Base-by-base conservation (phyloP, 2,797 vertebrate species). In the Lepilemur septentrionalis region DNA sequence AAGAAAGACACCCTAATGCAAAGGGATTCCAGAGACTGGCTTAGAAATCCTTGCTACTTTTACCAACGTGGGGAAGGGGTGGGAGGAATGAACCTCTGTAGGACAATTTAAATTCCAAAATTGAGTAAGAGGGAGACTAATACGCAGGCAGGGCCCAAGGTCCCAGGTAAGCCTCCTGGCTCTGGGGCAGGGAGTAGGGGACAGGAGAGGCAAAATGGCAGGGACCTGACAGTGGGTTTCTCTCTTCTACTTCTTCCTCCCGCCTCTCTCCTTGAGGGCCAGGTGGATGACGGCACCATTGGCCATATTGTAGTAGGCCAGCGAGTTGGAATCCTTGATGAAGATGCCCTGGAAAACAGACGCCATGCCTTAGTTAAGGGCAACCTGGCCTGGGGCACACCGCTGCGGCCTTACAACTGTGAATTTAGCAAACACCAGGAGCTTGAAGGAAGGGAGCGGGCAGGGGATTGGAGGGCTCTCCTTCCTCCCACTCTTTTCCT, bases 261-360 rank as follows among this genome's bases (percentile, higher is more conserved):
- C 99, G 65, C 99, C 99, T 99, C 99, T 99, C 98, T 99, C 99
- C 96, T 99, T 99, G 97, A 99, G 99, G 0, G 99, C 99, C 98
- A 99, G 98, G 98, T 99, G 99, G 97, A 99, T 99, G 89, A 99
- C 88, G 0, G 99, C 99, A 9, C 99, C 99, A 0, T 99, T 99
- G 6, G 94, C 99, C 99, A 99, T 99, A 98, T 99, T 99, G 98
- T 99, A 99, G 97, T 99, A 99, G 43, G 99, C 99, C 99, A 99
- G 98, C 0, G 99, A 99, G 98, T 99, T 99, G 15, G 99, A 99
- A 97, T 99, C 99, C 97, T 99, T 99, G 98, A 99, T 99, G 98
- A 99, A 99, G 98, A 99, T 99, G n/a, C 99, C 99, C 99, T 99
- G 97, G 81, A 96, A 96, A 75, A 97, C 2, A 97, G 96, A 97